A percentile compares a stretch with the other conserved stretches of the same genome.
Evolutionary conservation across 2,888 invertebrate species (phyloP).

Genomic region (Yponomeuta plumbellus): DNA sequence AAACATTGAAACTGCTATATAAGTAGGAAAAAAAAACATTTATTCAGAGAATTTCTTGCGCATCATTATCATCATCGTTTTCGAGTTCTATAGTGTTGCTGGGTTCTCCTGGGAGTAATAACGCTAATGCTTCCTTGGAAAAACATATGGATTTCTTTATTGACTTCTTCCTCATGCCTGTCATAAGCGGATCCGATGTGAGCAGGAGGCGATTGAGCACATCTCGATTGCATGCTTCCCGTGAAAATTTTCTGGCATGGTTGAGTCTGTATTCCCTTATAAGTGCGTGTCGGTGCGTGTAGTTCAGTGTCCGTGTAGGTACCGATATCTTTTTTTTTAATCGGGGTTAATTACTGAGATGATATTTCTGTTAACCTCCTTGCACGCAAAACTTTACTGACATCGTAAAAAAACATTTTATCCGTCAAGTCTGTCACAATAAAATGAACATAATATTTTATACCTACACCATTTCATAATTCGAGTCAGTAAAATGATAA

Average conservation of each 20-base stretch:
- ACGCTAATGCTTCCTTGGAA: constrained; percentile 3
- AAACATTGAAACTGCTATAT: neutral
- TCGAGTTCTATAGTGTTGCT: neutral
- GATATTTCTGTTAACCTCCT: too few relatives aligned
- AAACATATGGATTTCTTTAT: neutral
- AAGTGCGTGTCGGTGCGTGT: too few relatives aligned
- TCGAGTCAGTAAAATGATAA: too few relatives aligned
- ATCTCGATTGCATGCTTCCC: constrained; percentile 11
- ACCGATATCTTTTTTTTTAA: too few relatives aligned
- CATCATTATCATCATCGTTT: neutral
- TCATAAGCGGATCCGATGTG: constrained; percentile 7
- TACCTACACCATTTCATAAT: too few relatives aligned
- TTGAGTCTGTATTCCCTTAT: too few relatives aligned
- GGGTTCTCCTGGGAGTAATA: constrained; percentile 7
- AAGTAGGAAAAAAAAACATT: constrained; percentile 5
- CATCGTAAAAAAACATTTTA: too few relatives aligned
- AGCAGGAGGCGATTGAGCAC: constrained; percentile 9
- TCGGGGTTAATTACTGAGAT: too few relatives aligned
- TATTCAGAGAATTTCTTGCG: neutral
- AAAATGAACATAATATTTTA: too few relatives aligned
- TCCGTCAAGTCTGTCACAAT: too few relatives aligned
- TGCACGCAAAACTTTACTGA: too few relatives aligned
- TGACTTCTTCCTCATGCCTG: constrained; percentile 1
- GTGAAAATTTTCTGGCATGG: constrained; percentile 11
- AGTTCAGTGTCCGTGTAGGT: too few relatives aligned